phyloP scores from a whole-genome alignment of 2,113 vertebrate genomes.

The Zosterops pallidus region DNA sequence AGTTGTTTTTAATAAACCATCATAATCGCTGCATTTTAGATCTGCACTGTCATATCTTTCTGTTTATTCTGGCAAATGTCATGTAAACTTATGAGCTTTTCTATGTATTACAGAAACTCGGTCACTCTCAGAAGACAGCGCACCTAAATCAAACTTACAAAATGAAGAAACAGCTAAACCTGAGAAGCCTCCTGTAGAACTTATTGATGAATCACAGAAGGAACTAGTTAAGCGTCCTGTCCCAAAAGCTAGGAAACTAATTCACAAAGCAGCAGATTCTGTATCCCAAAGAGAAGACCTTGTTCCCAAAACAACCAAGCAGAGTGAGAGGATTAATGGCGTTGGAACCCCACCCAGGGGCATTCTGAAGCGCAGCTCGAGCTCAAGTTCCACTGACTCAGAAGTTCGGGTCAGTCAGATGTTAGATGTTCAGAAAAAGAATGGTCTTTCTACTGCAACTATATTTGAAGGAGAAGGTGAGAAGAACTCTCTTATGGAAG shows the following conservation, averaged over 20 bases:
- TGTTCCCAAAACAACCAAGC: slow-evolving; percentile 15
- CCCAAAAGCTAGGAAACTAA: slow-evolving; percentile 86
- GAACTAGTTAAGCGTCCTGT: slow-evolving; percentile 74
- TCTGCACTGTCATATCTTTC: not conserved
- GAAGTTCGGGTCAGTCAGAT: slow-evolving; percentile 62
- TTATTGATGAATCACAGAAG: slow-evolving; percentile 43
- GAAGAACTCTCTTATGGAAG: slow-evolving; percentile 13
- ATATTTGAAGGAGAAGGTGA: slow-evolving; percentile 70
- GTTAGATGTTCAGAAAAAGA: slow-evolving; percentile 68
- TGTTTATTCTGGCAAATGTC: not conserved
- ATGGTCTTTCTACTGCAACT: slow-evolving; percentile 24
- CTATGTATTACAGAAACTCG: slow-evolving; percentile 68
- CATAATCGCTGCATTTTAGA: not conserved
- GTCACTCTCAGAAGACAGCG: slow-evolving; percentile 57
- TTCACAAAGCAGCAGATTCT: slow-evolving; percentile 60
- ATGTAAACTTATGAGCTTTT: not conserved
- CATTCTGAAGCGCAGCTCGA: slow-evolving; percentile 80
- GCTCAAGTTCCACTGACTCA: slow-evolving; percentile 82
- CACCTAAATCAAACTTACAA: slow-evolving; percentile 32
- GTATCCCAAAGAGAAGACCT: slow-evolving; percentile 53
- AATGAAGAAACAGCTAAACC: slow-evolving; percentile 27
- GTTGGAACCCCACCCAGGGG: slow-evolving; percentile 59
- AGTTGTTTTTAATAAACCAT: not conserved
- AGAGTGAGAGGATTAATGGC: slow-evolving; percentile 16
- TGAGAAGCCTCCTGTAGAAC: not conserved